A percentile compares a stretch with the other conserved stretches of the same genome.
Evolutionary conservation across 2,888 invertebrate species (phyloP).

Genomic region (Chironomus riparius): DNA sequence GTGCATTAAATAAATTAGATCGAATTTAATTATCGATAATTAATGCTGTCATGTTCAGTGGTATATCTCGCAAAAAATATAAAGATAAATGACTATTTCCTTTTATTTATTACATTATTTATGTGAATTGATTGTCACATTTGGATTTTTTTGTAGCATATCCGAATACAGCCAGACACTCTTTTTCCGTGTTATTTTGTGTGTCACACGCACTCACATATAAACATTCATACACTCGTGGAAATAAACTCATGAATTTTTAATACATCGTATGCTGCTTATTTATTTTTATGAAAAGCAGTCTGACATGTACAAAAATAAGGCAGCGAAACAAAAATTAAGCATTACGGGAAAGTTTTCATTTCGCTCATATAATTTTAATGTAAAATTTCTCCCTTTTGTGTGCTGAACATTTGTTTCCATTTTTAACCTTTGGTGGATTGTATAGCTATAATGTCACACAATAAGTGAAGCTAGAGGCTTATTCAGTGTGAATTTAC

Average conservation of each 20-base stretch:
- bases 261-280: no score
- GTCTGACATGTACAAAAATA: no score
- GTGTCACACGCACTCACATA: neutral
- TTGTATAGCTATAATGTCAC: no score
- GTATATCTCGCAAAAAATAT: neutral
- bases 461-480: no score
- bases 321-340: neutral
- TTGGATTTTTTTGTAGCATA: no score
- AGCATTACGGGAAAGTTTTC: neutral
- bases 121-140: neutral
- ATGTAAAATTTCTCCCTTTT: neutral
- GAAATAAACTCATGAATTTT: neutral
- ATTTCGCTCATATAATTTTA: neutral
- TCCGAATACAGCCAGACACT: no score
- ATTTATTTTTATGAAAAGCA: neutral
- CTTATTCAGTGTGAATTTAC: no score
- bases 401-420: neutral
- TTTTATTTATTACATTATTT: neutral
- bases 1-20: neutral
- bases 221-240: neutral
- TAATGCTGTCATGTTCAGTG: neutral
- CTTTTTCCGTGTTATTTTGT: no score
- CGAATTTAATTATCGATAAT: neutral
- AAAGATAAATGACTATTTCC: no score
- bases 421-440: no score